Base-by-base conservation (phyloP, 2,113 vertebrate species). In the Centropristis striata region DNA sequence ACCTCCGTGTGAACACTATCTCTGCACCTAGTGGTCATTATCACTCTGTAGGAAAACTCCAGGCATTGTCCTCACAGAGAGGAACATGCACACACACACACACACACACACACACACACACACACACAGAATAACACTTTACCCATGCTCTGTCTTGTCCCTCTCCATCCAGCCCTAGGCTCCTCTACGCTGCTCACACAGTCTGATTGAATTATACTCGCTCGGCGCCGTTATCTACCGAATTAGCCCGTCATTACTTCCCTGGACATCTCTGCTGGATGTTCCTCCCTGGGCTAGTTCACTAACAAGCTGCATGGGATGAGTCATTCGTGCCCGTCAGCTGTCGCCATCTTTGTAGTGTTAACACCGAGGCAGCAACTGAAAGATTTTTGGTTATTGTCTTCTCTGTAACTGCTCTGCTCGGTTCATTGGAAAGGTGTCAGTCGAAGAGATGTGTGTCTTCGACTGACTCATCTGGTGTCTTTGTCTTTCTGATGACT, bases 171-270 rank as follows among this genome's bases (percentile, higher is more conserved):
- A 61, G 79, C 78, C 85, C 28, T 9, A 58, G 82, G 84, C 84
- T 73, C 28, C 25, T 59, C 78, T 58, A 21, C 21, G 2, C 76
- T 84, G 74, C 77, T 87, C 72, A 71, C 74, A 21, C 80, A 75
- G 83, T 90, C 90, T 75, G 73, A 91, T 86, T 70, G 65, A 90
- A 88, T 88, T 84, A 88, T 25, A 67, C 71, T 80, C 42, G 44
- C 64, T 70, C 27, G 70, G 81, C 10, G 75, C 75, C 0, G 59
- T 80, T 80, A 73, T 89, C 72, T 82, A 80, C 85, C 79, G 80
- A 84, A 81, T 91, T 82, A 81, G 67, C 46, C 6, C 10, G 1
- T 75, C 72, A 44, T 74, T 85, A 67, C 78, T 58, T 81, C 42
- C 76, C 71, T 16, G 73, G 75, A 86, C 80, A 63, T 70, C 39